Base-by-base conservation (phyloP, 1,140 invertebrate genomes). In the Aleiodes sp. region DNA sequence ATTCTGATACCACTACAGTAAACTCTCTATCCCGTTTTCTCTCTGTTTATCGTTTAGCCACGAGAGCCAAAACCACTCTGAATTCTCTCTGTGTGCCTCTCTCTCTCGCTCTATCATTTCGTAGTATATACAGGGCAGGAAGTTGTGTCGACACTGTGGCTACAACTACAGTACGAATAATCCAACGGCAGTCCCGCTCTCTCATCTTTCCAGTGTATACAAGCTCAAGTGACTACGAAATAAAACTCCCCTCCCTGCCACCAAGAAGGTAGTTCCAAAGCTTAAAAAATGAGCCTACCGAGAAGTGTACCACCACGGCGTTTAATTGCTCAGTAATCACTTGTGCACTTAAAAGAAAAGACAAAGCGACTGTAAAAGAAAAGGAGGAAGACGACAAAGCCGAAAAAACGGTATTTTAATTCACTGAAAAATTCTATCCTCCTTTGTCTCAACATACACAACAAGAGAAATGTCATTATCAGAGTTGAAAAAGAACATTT, bases 131-230 rank as follows among this genome's bases (percentile, higher is more conserved):
- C n/a, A 59, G 28, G 31, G 59, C 59, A 61, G 59, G 59, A 61
- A 61, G 59, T 61, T 61, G 59, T 61, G 59, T 61, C 59, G 59
- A 61, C 59, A 61, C 59, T 61, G 59, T 10, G 28, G 56, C 59
- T 14, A 43, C 39, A 43, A 43, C 39, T 43, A 43, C 39, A 43
- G 39, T 43, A 16, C n/a, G 39, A 16, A n/a, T 43, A 43, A 16
- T 43, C n/a, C n/a, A n/a, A n/a, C n/a, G n/a, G n/a, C n/a, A n/a
- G n/a, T n/a, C n/a, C n/a, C n/a, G n/a, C 39, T 43, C 39, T 16
- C 2, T 43, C 3, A n/a, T 43, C 7, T 43, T 16, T 6, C 19
- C n/a, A 43, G 1, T 43, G 7, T 43, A 43, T 43, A 14, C 3
- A 39, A 39, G 14, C 37, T 39, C 37, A 14, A 39, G 37, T 39